Evolutionary conservation across 2,888 invertebrate genomes (phyloP), one percentile per base, ranked within the genome.

Genomic region (Epistrophe grossulariae): DNA sequence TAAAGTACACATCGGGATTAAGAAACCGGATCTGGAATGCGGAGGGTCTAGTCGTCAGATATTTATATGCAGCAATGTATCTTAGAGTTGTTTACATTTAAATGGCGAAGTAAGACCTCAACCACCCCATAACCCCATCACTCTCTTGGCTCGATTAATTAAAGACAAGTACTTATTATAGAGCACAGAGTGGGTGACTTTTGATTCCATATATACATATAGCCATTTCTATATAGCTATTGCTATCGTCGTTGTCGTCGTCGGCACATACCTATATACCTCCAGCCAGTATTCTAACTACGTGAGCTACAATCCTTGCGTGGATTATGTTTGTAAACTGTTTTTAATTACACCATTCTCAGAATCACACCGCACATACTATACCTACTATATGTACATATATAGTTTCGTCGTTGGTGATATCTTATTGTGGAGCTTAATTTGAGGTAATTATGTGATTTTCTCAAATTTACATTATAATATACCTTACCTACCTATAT

Each of bases 1-100:
- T 87, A 87, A 88, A 79, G 84, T 77, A 88, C 84, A 84, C 84
- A 88, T 79, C 71, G 76, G 87, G 84, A 84, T 87, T 87, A 87
- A 70, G 68, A 70, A 62, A 74, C 74, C 70, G 60, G 52, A 81
- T 57, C 57, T 57, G 48, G 64, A 15, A 19, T 55, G 52, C 10
- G 31, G 64, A 19, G 48, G 48, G 31, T 52, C 45, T 38, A 50
- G 45, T 73, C 57, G 68, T 19, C 70, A 68, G 74, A 80, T 74
- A 74, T 80, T 35, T 78, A 73, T 83, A 79, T 70, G 70, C 76
- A 80, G 71, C 80, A 35, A 76, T 80, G 76, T 81, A 80, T 84
- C 84, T 81, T 84, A 84, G 24, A 77, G 77, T 84, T 81, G 77
- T 84, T 84, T 84, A 52, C 71, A 68, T 68, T 68, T 68, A 68